Evolutionary conservation across 1,140 invertebrate species (phyloP).

Genomic region (Drosophila carrolli): DNA sequence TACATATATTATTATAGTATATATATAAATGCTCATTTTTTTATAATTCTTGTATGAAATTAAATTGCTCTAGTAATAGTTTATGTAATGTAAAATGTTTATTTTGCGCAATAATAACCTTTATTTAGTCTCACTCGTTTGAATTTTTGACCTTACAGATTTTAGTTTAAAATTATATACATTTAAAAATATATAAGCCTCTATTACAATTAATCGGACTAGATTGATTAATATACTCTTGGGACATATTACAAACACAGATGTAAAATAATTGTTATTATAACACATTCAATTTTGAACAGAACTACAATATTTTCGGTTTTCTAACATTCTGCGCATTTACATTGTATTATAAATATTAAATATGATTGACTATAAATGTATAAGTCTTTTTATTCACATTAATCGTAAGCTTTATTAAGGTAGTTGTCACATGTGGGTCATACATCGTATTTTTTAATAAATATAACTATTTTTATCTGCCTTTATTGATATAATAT

Average conservation of each 20-base stretch:
- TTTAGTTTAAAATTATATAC: constrained; percentile 20
- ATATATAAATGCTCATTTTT: constrained; percentile 24
- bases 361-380: constrained; percentile 63
- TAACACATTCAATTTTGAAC: constrained; percentile 1
- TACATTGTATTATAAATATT: constrained; percentile 36
- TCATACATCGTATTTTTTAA: constrained; percentile 24
- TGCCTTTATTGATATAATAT: constrained; percentile 12
- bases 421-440: constrained; percentile 33
- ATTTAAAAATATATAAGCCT: constrained; percentile 16
- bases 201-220: constrained; percentile 23
- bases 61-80: constrained; percentile 37
- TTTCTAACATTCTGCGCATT: constrained; percentile 39
- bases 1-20: constrained; percentile 14
- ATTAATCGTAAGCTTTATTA: constrained; percentile 57
- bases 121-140: constrained; percentile 72
- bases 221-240: constrained; percentile 10
- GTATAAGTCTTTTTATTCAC: constrained; percentile 79
- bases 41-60: constrained; percentile 28
- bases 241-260: constrained; percentile 15
- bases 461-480: constrained; percentile 32
- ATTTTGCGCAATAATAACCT: constrained; percentile 46
- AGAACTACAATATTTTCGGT: constrained; percentile 6
- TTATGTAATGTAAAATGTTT: constrained; percentile 23
- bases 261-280: constrained; percentile 8
- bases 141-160: constrained; percentile 40